Percentiles rank a stretch among this genome's conserved stretches.
phyloP scores from a whole-genome alignment of 2,797 vertebrate genomes.

The Novumbra hubbsi region DNA sequence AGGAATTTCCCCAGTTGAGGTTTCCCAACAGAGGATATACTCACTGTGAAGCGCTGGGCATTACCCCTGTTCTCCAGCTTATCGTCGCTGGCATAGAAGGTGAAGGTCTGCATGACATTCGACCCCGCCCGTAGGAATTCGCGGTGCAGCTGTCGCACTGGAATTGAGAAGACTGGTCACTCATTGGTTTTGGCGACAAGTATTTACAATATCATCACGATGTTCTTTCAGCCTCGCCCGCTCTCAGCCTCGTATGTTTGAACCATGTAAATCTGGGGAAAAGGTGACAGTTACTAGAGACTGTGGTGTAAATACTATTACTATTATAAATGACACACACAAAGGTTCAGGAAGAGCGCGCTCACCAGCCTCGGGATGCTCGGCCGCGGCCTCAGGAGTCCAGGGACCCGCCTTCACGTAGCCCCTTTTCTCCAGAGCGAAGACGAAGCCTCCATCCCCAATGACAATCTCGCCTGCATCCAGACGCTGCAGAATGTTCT shows the following conservation, averaged over 20 bases:
- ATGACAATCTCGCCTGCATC: slow-evolving; percentile 87
- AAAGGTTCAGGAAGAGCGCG: background rate
- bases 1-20: background rate
- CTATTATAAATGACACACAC: background rate
- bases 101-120: slow-evolving; percentile 94
- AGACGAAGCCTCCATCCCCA: slow-evolving; percentile 96
- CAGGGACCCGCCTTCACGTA: slow-evolving; percentile 96
- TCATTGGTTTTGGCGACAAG: too few species aligned
- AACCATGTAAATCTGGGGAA: background rate
- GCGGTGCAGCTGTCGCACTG: slow-evolving; percentile 95
- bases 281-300: background rate
- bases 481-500: slow-evolving; percentile 91
- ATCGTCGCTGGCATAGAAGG: slow-evolving; percentile 96
- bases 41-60: slow-evolving; percentile 74
- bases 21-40: slow-evolving; percentile 23
- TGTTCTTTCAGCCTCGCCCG: background rate
- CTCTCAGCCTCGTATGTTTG: background rate
- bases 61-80: slow-evolving; percentile 94
- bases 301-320: background rate
- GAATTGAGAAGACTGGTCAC: slow-evolving; percentile 22
- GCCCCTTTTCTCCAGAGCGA: slow-evolving; percentile 94
- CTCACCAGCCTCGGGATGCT: slow-evolving; percentile 92
- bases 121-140: slow-evolving; percentile 95
- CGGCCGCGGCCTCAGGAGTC: slow-evolving; percentile 94
- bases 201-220: background rate